phyloP scores from a whole-genome alignment of 2,888 invertebrate species.

The Timema cristinae region DNA sequence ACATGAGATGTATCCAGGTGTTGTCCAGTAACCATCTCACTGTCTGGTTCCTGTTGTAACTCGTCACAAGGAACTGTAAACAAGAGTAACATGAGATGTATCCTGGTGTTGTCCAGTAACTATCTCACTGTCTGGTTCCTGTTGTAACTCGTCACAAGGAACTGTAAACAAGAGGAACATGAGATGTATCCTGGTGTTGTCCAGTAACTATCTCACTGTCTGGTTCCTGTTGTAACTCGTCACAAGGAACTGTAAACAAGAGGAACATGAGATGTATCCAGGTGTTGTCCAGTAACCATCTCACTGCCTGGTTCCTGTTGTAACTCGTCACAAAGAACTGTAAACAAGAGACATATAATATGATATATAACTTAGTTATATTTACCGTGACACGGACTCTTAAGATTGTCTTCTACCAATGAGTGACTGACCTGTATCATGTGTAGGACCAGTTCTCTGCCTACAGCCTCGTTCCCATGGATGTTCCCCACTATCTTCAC shows the following conservation, averaged over 20 bases:
- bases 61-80: conserved; percentile 49
- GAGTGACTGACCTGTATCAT: conserved; percentile 46
- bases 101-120: conserved; percentile 54
- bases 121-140: conserved; percentile 47
- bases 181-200: conserved; percentile 57
- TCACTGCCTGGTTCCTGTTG: conserved; percentile 47
- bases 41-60: conserved; percentile 47
- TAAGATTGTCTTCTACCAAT: no score
- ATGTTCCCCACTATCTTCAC: conserved; percentile 70
- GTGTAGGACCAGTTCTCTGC: conserved; percentile 61
- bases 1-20: conserved; percentile 59
- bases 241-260: conserved; percentile 47
- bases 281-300: conserved; percentile 51
- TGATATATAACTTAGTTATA: no score
- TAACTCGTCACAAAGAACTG: conserved; percentile 49
- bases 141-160: conserved; percentile 47
- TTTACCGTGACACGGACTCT: no score
- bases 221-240: conserved; percentile 47
- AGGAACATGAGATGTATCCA: conserved; percentile 57
- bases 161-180: conserved; percentile 50
- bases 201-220: conserved; percentile 49
- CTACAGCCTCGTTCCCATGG: conserved; percentile 68
- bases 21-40: conserved; percentile 50
- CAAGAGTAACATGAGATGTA: conserved; percentile 54
- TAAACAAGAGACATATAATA: no score